These are phyloP conservation scores for Cyprinodon tularosa DNA, from an alignment of 2,113 vertebrate species.

Conservation along the genomic window DNA sequence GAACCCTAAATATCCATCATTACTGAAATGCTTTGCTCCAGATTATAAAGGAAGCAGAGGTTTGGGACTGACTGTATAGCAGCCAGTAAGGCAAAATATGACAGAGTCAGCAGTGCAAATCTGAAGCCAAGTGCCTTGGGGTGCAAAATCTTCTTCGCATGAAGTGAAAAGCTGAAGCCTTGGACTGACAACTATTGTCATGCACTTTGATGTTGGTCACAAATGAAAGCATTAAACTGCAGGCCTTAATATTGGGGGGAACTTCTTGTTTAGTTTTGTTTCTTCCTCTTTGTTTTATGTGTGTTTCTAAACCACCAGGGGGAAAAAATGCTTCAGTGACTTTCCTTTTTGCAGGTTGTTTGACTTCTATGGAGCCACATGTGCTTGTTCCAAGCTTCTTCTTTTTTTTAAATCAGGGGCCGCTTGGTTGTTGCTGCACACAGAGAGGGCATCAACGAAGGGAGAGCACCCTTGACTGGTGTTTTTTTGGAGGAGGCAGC, in stretches of 20 bases:
- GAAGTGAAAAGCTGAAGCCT: slow-evolving; percentile 35
- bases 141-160: slow-evolving; percentile 41
- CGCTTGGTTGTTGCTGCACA: slow-evolving; percentile 47
- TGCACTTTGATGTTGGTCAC: slow-evolving; percentile 21
- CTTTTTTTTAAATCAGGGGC: slow-evolving; percentile 32
- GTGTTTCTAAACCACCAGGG: slow-evolving; percentile 1
- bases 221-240: background rate
- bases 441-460: slow-evolving; percentile 58
- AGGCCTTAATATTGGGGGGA: background rate
- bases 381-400: background rate
- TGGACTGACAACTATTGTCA: slow-evolving; percentile 29
- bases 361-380: slow-evolving; percentile 24
- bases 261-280: background rate
- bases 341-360: slow-evolving; percentile 4
- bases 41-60: slow-evolving; percentile 21
- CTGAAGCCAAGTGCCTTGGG: slow-evolving; percentile 20
- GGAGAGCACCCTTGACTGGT: slow-evolving; percentile 69
- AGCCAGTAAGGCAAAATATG: slow-evolving; percentile 49
- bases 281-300: background rate
- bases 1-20: background rate
- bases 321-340: background rate
- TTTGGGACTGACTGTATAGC: slow-evolving; percentile 37
- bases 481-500: slow-evolving; percentile 70
- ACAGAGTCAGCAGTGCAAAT: slow-evolving; percentile 38
- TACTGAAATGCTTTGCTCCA: slow-evolving; percentile 36